A percentile compares a stretch with the other conserved stretches of the same genome.
These are phyloP conservation scores for Limnephilus marmoratus DNA, from an alignment of 2,888 invertebrate species.

Conservation along the genomic window DNA sequence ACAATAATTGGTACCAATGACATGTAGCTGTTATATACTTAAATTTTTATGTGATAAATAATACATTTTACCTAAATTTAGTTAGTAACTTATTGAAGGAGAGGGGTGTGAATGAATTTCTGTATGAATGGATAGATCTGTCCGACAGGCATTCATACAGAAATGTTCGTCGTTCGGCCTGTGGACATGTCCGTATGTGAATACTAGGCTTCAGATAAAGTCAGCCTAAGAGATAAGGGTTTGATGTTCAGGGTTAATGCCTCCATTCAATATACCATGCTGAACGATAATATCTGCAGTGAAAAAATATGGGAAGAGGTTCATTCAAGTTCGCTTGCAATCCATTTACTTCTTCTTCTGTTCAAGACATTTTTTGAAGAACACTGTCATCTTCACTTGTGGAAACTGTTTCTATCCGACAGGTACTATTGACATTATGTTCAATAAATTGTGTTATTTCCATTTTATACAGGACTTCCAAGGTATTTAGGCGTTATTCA, in stretches of 20 bases:
- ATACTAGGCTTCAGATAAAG: background rate
- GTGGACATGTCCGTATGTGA: too few species aligned
- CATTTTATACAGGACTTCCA: background rate
- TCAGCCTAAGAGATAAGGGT: background rate
- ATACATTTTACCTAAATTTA: too few species aligned
- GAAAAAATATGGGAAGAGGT: background rate
- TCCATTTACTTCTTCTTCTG: background rate
- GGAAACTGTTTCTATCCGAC: background rate
- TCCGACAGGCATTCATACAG: too few species aligned
- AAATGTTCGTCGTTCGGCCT: too few species aligned
- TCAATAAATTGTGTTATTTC: background rate
- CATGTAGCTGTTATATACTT: too few species aligned
- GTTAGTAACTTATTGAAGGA: too few species aligned
- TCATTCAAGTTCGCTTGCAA: background rate
- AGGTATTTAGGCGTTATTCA: too few species aligned
- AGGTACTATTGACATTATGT: background rate
- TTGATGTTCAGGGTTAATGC: constrained; percentile 7
- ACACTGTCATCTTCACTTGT: background rate
- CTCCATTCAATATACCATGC: constrained; percentile 18
- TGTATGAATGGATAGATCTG: too few species aligned
- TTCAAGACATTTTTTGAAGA: background rate
- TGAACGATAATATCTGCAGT: background rate
- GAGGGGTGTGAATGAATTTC: too few species aligned
- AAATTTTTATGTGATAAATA: too few species aligned
- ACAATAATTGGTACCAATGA: too few species aligned